Percentiles rank a stretch among this genome's conserved stretches.
Conservation (phyloP, 2,797 vertebrate species). For the Danio kyathit region DNA sequence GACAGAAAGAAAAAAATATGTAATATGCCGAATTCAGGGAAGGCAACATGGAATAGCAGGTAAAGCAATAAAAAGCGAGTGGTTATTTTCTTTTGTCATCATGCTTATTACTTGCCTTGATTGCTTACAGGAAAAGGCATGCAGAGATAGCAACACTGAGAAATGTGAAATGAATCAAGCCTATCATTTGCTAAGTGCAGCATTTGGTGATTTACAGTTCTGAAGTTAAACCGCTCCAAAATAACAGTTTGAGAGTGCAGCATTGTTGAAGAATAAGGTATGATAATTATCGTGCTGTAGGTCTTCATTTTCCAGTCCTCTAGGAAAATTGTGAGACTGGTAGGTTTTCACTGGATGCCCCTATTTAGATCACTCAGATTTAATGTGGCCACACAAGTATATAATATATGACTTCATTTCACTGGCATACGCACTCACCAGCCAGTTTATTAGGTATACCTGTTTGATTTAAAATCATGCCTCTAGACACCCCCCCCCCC, state of each 20-base stretch:
- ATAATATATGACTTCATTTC: no score
- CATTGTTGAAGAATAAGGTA: slow-evolving; percentile 25
- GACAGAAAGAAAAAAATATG: background rate
- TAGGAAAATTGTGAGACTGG: background rate
- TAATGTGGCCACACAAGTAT: slow-evolving; percentile 11
- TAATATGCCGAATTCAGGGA: background rate
- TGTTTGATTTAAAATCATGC: no score
- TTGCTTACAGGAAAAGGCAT: slow-evolving; percentile 59
- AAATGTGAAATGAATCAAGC: slow-evolving; percentile 52
- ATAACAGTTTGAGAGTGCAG: slow-evolving; percentile 52
- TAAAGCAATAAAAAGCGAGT: slow-evolving; percentile 54
- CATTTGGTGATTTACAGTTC: slow-evolving; percentile 53
- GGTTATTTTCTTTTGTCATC: slow-evolving; percentile 64
- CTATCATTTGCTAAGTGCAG: slow-evolving; percentile 58
- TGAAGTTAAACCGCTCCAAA: slow-evolving; percentile 59
- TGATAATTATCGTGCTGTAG: slow-evolving; percentile 40
- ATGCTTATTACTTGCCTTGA: slow-evolving; percentile 50
- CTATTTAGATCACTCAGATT: background rate
- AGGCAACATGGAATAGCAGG: slow-evolving; percentile 28
- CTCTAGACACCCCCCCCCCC: no score
- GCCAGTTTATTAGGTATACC: no score
- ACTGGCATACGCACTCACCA: no score
- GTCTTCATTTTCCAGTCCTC: slow-evolving; percentile 38
- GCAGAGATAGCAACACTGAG: slow-evolving; percentile 30
- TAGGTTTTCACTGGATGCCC: slow-evolving; percentile 15